Evolutionary conservation across 2,888 invertebrate species (phyloP), one percentile per base, ranked within the genome.

Genomic region (Heteromyza rotundicornis): DNA sequence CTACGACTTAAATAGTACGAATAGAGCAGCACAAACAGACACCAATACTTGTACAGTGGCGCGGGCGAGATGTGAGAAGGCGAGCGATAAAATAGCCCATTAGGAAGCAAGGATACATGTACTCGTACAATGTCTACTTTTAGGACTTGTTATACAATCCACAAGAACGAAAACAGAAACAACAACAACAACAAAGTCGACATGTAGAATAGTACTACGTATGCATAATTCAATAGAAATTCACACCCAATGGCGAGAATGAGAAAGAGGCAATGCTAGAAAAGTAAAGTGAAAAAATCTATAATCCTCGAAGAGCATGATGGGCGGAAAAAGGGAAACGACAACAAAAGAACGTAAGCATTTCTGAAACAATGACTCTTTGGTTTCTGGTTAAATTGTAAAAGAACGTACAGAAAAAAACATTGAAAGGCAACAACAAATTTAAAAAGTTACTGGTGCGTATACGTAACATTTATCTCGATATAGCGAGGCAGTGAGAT

Each of bases 261-360:
- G 40, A 2, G 20, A 27, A 32, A 22, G n/a, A n/a, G n/a, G 36
- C 7, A 23, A 44, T 19, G 40, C n/a, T 27, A 51, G 36, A 50
- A 22, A 40, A 44, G 12, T n/a, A 40, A 7, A 40, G 2, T 7
- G 14, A 64, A 74, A 74, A 75, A 74, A 74, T 74, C 74, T 70
- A 74, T 74, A 74, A 74, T 74, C 73, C 71, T 69, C 64, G 56
- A 36, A 64, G 54, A 32, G 53, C 64, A 55, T 57, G 20, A n/a
- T n/a, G n/a, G n/a, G n/a, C n/a, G n/a, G 59, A 56, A 70, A 73
- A 74, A 72, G 66, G 68, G 70, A 74, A 71, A 71, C 70, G 72
- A 64, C 68, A 73, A 72, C 70, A 50, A 50, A 17, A 50, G 19
- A 40, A 20, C 57, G 20, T 20, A 53, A 57, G 47, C 24, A 20